Evolutionary conservation across 2,113 vertebrate species (phyloP), one percentile per base, ranked within the genome.

Genomic region (Thermophis baileyi): DNA sequence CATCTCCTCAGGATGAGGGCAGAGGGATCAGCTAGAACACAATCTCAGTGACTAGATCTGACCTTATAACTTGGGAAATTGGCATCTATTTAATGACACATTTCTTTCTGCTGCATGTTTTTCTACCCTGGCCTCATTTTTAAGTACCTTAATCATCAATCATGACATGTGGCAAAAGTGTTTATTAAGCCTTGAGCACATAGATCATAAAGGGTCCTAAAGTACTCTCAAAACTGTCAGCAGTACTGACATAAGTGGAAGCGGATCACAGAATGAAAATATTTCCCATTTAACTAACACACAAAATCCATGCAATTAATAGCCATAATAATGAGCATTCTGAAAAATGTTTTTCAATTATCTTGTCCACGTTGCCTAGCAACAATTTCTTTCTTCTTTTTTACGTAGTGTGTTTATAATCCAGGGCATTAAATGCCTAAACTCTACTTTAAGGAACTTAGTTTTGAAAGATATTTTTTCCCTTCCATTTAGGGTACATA

Each of bases 241-340:
- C 2, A 92, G 35, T 50, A 92, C 3, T 0, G 91, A 81, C 89
- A 91, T 22, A 90, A 5, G 63, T 89, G 94, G 89, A 94, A 94
- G 53, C 10, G 24, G 50, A 74, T 93, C 88, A 85, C 93, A 92
- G 90, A 89, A 89, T 92, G 18, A 20, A 25, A 47, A 20, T 92
- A 93, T 89, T 95, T 91, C 91, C 88, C 27, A 91, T 93, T 47
- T 87, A 94, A 94, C 86, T 55, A 95, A 74, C 81, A 93, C 85
- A 53, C 94, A 91, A 92, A 95, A 91, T 94, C 54, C 92, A 91
- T 14, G 7, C 18, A 95, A 90, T 57, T 96, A 96, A 94, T 93
- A 90, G 81, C 30, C 89, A 96, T 88, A 91, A 93, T 44, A 94
- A 95, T 96, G 93, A 95, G 92, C 90, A 54, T 95, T 95, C 87